A percentile compares a stretch with the other conserved stretches of the same genome.
These are phyloP conservation scores for Bradysia coprophila DNA, from an alignment of 1,140 invertebrate genomes.

Conservation along the genomic window DNA sequence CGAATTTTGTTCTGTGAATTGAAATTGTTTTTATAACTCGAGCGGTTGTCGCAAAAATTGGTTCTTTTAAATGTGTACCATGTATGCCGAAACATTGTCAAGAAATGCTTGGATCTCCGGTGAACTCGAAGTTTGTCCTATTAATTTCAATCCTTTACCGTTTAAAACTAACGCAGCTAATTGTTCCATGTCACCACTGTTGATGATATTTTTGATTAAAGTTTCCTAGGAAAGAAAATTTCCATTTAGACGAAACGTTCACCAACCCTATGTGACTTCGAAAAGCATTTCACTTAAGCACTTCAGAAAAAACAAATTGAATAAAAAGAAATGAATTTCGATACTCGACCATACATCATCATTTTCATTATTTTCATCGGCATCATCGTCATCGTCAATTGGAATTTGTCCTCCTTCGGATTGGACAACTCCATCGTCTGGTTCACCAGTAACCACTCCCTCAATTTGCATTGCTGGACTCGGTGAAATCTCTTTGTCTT, in stretches of 20 bases:
- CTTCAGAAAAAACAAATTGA: slow-evolving; percentile 5
- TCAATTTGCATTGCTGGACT: slow-evolving; percentile 31
- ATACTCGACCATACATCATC: slow-evolving; percentile 5
- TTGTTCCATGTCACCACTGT: slow-evolving; percentile 69
- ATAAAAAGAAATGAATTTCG: slow-evolving; percentile 3
- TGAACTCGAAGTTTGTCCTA: slow-evolving; percentile 52
- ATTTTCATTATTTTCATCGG: too few species aligned
- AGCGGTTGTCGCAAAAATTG: slow-evolving; percentile 4
- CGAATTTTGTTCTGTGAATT: slow-evolving; percentile 70
- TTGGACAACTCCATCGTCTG: slow-evolving; percentile 30
- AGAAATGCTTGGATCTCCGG: slow-evolving; percentile 76
- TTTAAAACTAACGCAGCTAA: slow-evolving; percentile 72
- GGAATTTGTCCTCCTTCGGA: slow-evolving; percentile 24
- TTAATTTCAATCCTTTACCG: slow-evolving; percentile 61
- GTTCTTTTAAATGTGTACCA: slow-evolving; percentile 34
- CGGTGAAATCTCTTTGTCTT: slow-evolving; percentile 8
- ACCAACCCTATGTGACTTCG: too few species aligned
- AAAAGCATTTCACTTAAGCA: too few species aligned
- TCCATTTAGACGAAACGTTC: too few species aligned
- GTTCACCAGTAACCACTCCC: slow-evolving; percentile 39
- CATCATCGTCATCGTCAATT: slow-evolving; percentile 13
- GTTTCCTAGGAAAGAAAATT: too few species aligned
- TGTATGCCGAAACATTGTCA: slow-evolving; percentile 74
- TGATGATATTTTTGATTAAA: too few species aligned
- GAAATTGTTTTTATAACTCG: too few species aligned